Evolutionary conservation across 2,797 vertebrate genomes (phyloP).

Genomic region (Hapalemur alaotrensis): DNA sequence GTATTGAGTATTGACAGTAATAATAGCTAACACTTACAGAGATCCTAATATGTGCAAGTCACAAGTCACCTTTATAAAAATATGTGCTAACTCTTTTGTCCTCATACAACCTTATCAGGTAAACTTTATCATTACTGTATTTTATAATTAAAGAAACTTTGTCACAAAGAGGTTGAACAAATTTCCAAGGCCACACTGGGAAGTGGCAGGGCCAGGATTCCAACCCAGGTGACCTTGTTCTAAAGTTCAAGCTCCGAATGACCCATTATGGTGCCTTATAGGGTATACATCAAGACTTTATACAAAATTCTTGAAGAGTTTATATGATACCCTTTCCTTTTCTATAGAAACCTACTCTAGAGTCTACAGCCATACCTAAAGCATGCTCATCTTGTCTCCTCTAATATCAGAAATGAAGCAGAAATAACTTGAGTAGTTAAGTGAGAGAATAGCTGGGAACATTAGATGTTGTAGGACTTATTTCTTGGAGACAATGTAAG

Average conservation of each 20-base stretch:
- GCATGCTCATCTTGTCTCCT: background rate
- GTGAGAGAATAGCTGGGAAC: background rate
- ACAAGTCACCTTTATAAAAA: background rate
- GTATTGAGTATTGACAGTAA: background rate
- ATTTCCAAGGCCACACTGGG: background rate
- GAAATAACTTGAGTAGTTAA: background rate
- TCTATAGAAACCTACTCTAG: background rate
- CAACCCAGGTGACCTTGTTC: background rate
- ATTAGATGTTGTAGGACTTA: background rate
- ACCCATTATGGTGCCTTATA: background rate
- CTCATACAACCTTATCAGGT: background rate
- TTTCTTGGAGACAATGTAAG: background rate
- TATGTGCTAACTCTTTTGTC: background rate
- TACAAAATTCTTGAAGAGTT: background rate
- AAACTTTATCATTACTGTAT: background rate
- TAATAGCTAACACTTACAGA: conserved; percentile 18
- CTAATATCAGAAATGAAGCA: background rate
- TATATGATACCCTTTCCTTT: background rate
- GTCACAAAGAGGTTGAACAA: background rate
- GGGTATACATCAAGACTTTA: background rate
- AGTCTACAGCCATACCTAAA: background rate
- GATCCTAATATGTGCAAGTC: background rate
- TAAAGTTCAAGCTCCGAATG: background rate
- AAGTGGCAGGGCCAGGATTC: background rate
- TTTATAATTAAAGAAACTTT: background rate